These are phyloP conservation scores for Bettongia penicillata DNA, from an alignment of 2,113 vertebrate genomes.

Conservation along the genomic window DNA sequence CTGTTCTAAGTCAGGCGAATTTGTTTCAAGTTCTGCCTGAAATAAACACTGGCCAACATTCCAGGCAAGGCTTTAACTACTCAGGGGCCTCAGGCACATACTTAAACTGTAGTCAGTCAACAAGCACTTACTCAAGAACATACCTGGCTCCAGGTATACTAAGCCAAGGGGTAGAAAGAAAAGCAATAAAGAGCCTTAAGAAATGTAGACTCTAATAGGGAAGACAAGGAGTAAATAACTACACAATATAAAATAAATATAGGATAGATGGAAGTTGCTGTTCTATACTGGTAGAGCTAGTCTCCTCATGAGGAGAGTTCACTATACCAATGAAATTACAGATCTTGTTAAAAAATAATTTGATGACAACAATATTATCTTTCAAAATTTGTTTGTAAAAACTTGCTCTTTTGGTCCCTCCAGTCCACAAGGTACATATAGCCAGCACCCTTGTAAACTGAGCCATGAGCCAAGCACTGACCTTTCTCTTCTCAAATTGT, in stretches of 20 bases:
- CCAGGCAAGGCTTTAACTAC: not conserved
- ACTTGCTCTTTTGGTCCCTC: constrained; percentile 10
- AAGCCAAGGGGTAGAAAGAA: not conserved
- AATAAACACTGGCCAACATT: not conserved
- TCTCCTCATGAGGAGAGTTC: not conserved
- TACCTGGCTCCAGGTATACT: not conserved
- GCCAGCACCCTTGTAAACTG: not conserved
- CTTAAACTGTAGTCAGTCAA: not conserved
- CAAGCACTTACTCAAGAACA: not conserved
- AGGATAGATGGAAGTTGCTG: not conserved
- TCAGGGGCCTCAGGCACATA: not conserved
- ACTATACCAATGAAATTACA: not conserved
- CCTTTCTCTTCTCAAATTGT: constrained; percentile 25
- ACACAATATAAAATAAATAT: not conserved
- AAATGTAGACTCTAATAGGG: not conserved
- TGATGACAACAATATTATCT: constrained; percentile 27
- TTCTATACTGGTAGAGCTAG: not conserved
- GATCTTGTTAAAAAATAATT: not conserved
- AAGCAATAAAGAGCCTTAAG: not conserved
- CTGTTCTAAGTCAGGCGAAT: not conserved
- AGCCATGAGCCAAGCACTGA: constrained; percentile 15
- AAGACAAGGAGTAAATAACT: not conserved
- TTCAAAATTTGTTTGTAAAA: constrained; percentile 26
- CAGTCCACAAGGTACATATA: not conserved
- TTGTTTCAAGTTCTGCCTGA: not conserved